Percentiles rank a stretch among this genome's conserved stretches.
Conservation (phyloP, 2,888 invertebrate genomes). For the Colostygia pectinataria region DNA sequence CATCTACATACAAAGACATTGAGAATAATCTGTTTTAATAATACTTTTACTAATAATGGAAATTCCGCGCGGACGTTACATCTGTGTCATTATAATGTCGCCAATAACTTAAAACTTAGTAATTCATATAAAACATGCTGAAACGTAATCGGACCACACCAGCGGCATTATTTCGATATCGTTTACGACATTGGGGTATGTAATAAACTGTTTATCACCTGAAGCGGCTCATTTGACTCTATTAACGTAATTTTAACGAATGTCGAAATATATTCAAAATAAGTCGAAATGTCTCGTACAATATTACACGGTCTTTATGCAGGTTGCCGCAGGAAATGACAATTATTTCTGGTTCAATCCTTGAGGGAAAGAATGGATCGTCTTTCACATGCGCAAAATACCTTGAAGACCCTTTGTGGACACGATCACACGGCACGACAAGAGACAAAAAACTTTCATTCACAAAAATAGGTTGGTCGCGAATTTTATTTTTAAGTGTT, state of each 20-base stretch:
- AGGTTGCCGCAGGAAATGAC: slow-evolving; percentile 81
- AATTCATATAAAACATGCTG: not conserved
- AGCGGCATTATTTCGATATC: slow-evolving; percentile 21
- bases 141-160: slow-evolving; percentile 14
- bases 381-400: slow-evolving; percentile 81
- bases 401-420: slow-evolving; percentile 73
- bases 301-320: slow-evolving; percentile 47
- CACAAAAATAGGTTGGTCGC: slow-evolving; percentile 80
- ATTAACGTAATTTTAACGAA: slow-evolving; percentile 51
- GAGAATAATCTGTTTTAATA: too few species aligned
- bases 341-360: slow-evolving; percentile 79
- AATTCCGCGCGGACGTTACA: too few species aligned
- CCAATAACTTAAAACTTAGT: too few species aligned
- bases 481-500: slow-evolving; percentile 44
- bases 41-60: too few species aligned
- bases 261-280: slow-evolving; percentile 45
- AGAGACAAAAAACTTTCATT: slow-evolving; percentile 74
- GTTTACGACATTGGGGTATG: slow-evolving; percentile 24
- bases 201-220: slow-evolving; percentile 36
- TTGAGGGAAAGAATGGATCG: slow-evolving; percentile 68
- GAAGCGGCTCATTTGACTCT: slow-evolving; percentile 52
- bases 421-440: slow-evolving; percentile 45
- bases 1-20: too few species aligned
- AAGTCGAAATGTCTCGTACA: slow-evolving; percentile 32
- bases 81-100: too few species aligned